These are phyloP conservation scores for Halisarca cf. caerulea DNA, from an alignment of 37 sponge, comb jelly and placozoan species.

Conservation along the genomic window DNA sequence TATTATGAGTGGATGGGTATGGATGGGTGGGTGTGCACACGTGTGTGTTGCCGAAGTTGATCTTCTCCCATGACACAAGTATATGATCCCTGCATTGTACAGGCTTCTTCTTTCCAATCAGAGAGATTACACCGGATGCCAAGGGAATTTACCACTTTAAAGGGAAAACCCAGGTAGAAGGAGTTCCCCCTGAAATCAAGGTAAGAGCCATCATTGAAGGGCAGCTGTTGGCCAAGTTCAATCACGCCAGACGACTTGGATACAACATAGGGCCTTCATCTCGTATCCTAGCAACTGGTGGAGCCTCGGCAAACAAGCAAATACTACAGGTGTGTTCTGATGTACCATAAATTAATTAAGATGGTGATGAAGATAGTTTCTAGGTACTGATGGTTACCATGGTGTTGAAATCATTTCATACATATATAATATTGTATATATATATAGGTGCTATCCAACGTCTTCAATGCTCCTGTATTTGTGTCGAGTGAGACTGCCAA, in stretches of 20 bases:
- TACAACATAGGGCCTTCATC: slow-evolving; percentile 56
- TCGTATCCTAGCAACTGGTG: slow-evolving; percentile 91
- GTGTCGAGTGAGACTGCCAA: slow-evolving; percentile 67
- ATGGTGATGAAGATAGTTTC: too few species aligned
- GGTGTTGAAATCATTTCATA: too few species aligned
- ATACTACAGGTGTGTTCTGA: slow-evolving; percentile 81
- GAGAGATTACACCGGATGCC: slow-evolving; percentile 86
- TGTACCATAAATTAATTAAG: too few species aligned
- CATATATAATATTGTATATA: too few species aligned
- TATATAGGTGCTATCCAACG: slow-evolving; percentile 75
- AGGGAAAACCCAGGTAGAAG: slow-evolving; percentile 17
- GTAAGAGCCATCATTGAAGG: slow-evolving; percentile 88
- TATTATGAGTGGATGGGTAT: not conserved
- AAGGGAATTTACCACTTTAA: slow-evolving; percentile 52
- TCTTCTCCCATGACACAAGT: too few species aligned
- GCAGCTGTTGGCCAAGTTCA: slow-evolving; percentile 86
- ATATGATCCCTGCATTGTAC: too few species aligned
- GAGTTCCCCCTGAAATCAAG: slow-evolving; percentile 61
- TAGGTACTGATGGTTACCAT: too few species aligned
- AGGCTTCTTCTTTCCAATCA: slow-evolving; percentile 79
- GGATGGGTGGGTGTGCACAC: not conserved
- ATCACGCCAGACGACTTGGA: slow-evolving; percentile 80
- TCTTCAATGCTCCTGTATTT: slow-evolving; percentile 88
- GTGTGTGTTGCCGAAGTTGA: not conserved
- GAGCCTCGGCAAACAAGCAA: slow-evolving; percentile 75